phyloP scores from a whole-genome alignment of 1,140 invertebrate species.

The Muscidifurax raptorellus region DNA sequence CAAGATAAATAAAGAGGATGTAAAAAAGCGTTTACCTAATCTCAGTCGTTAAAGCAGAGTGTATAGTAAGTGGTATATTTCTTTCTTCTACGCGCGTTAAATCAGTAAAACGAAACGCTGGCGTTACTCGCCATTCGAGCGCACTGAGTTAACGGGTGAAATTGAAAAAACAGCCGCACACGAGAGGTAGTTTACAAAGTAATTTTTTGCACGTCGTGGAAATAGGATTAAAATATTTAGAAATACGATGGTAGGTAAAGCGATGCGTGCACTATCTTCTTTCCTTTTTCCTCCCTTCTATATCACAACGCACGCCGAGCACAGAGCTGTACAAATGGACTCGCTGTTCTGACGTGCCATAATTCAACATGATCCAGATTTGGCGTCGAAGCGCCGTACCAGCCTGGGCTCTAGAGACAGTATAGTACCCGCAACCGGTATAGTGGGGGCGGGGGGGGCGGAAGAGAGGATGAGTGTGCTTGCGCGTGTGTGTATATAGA shows the following conservation, averaged over 20 bases:
- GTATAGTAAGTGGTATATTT: too few relatives aligned
- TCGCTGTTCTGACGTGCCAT: constrained; percentile 5
- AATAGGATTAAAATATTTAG: constrained; percentile 31
- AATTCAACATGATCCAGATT: constrained; percentile 37
- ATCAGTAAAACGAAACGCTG: too few relatives aligned
- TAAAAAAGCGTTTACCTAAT: too few relatives aligned
- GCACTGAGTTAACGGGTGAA: too few relatives aligned
- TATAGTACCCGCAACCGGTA: too few relatives aligned
- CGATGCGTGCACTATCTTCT: too few relatives aligned
- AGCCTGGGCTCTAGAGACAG: neutral
- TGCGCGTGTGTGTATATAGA: neutral
- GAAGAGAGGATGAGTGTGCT: neutral
- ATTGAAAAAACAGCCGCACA: too few relatives aligned
- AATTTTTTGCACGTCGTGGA: neutral
- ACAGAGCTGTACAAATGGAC: neutral
- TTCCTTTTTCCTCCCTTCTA: neutral
- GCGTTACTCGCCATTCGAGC: too few relatives aligned
- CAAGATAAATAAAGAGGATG: too few relatives aligned
- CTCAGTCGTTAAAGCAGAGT: too few relatives aligned
- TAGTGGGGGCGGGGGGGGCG: too few relatives aligned
- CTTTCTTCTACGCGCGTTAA: too few relatives aligned
- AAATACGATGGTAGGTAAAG: neutral
- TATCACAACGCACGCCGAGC: neutral
- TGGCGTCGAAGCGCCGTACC: neutral
- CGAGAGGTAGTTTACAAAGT: neutral